Base-by-base conservation (phyloP, 1,140 invertebrate genomes). In the Lordiphosa mommai region DNA sequence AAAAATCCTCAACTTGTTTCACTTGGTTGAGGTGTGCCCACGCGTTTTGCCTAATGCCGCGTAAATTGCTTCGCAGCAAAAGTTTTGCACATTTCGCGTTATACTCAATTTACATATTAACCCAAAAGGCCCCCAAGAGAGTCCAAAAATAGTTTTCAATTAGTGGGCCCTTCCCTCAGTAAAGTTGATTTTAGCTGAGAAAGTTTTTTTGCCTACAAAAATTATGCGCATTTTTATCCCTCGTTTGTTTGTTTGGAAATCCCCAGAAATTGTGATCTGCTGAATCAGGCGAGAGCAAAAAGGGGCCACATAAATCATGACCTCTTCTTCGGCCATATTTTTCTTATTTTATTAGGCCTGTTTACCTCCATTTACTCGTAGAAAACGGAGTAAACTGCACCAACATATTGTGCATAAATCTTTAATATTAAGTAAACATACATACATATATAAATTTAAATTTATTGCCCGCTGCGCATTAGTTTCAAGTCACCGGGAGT, bases 61-160 rank as follows among this genome's bases (percentile, higher is more conserved):
- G 76, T 82, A 80, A 80, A 82, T 80, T 80, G 76, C 73, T 80
- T 80, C 71, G 66, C 76, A 82, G 77, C 71, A 68, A 74, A 80
- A 82, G 76, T 71, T 80, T 80, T 80, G 71, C 76, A 69, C 77
- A 76, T 82, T 80, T 80, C 71, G 77, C 76, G 76, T 80, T 80
- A 80, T 74, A 61, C 65, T 56, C 66, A 66, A 80, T 80, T 80
- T 80, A 80, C 76, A 80, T 80, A 82, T 80, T 76, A 82, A 68
- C 76, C 76, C 71, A 71, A 72, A 79, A 43, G 38, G 41, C 56
- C 48, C 55, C 49, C 30, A 23, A 23, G 60, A 67, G 56, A 47
- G 63, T 70, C 76, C 77, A 82, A 80, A 80, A 82, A 80, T 80
- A 80, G 76, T 80, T 80, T 80, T 80, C 76, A 80, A 80, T 80